Evolutionary conservation across 2,888 invertebrate species (phyloP).

Genomic region (Fissipunctia ypsillon): DNA sequence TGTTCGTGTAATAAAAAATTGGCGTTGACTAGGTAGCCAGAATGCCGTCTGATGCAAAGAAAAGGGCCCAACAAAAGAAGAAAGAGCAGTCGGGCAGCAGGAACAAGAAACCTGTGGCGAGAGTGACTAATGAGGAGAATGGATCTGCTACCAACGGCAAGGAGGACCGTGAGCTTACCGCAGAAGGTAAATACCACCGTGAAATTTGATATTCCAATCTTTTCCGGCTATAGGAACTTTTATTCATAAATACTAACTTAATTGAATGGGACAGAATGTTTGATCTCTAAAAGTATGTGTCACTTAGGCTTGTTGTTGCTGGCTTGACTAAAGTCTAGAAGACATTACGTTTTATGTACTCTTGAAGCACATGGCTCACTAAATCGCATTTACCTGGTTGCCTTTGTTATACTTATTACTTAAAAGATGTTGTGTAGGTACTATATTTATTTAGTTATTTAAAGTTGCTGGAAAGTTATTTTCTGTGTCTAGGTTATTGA

Average conservation of each 20-base stretch:
- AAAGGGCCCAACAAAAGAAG: conserved; percentile 99
- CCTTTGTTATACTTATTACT: too few relatives aligned
- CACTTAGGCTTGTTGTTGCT: conserved; percentile 33
- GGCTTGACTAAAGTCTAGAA: background rate
- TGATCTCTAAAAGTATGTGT: background rate
- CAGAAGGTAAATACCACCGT: conserved; percentile 91
- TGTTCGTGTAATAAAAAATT: conserved; percentile 67
- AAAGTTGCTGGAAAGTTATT: background rate
- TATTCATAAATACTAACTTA: background rate
- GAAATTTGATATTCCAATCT: conserved; percentile 54
- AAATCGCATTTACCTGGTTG: conserved; percentile 6
- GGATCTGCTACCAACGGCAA: conserved; percentile 87
- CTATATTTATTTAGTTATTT: background rate
- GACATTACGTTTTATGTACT: background rate
- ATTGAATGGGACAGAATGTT: background rate
- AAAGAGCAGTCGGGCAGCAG: conserved; percentile 97
- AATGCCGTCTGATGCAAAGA: conserved; percentile 99
- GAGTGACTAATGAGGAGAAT: conserved; percentile 90
- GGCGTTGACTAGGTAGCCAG: conserved; percentile 70
- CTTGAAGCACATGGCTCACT: conserved; percentile 41
- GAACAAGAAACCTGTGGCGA: conserved; percentile 89
- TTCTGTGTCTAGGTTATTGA: conserved; percentile 14
- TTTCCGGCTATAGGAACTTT: background rate
- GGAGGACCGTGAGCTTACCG: conserved; percentile 92
- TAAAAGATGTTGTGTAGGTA: background rate